Base-by-base conservation (phyloP, 1,140 invertebrate species). In the Steinernema feltiae region DNA sequence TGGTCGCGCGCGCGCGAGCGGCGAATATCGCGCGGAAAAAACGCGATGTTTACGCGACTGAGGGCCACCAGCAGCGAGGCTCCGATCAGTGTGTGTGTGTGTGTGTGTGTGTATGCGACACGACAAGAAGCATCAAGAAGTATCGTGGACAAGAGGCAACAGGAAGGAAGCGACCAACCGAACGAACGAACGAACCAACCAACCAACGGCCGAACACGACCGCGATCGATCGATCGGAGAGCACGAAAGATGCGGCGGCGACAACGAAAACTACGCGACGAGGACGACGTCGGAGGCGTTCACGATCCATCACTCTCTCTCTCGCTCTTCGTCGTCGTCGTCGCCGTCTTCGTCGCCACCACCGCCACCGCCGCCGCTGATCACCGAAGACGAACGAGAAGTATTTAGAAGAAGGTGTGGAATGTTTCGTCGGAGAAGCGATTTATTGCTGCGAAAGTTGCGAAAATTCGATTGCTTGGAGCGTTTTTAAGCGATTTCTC, bases 181-280 rank as follows among this genome's bases (percentile, higher is more conserved):
- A 41, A 41, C 35, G 35, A 41, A 7, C 7, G 35, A 41, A 41
- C 12, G 53, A 7, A 15, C 7, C 3, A 15, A 63, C 15, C 15
- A 27, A 63, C 53, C 53, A 63, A 15, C 53, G 24, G 53, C 53
- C 53, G 53, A 63, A 63, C 41, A n/a, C 53, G 53, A 27, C 53
- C 53, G 53, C 53, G 53, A 63, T 63, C 53, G 53, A 63, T 63
- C 53, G 53, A 63, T 63, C 53, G 53, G 53, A 7, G 53, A 41
- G 7, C 7, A 41, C 35, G 35, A 41, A 7, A 21, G 24, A 12
- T 12, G 12, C 24, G 53, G 24, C 15, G 15, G 53, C 41, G 41
- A n/a, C 41, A 27, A 27, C 53, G 53, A 63, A 15, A 27, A 46
- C 41, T 7, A 46, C 41, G 41, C 41, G 53, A 63, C 53, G 53